Evolutionary conservation across 2,113 vertebrate species (phyloP).

Genomic region (Cavia aperea): DNA sequence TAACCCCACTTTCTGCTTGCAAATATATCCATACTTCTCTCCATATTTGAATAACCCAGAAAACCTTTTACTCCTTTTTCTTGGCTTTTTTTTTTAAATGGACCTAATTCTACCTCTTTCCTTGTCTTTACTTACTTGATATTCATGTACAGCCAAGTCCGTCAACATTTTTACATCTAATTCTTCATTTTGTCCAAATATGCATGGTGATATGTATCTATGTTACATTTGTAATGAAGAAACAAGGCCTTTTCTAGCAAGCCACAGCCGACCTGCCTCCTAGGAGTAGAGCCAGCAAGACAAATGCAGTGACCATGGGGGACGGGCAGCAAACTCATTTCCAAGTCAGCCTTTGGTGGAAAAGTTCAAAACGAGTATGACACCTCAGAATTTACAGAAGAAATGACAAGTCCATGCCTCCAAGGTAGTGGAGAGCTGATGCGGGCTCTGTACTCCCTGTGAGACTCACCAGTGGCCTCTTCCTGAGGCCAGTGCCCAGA

Average conservation of each 20-base stretch:
- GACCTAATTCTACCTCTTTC: not conserved
- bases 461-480: not conserved
- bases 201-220: not conserved
- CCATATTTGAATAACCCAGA: not conserved
- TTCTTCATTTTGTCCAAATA: not conserved
- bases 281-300: not conserved
- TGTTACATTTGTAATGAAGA: not conserved
- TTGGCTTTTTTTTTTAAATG: not conserved
- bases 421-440: not conserved
- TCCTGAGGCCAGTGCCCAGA: not conserved
- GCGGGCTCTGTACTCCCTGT: accelerated
- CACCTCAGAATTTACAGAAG: not conserved
- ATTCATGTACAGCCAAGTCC: not conserved
- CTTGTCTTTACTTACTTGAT: not conserved
- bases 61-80: not conserved
- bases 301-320: not conserved
- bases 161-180: not conserved
- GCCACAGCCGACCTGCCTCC: not conserved
- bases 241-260: not conserved
- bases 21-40: not conserved
- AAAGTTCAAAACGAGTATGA: not conserved
- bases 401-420: accelerated
- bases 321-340: not conserved
- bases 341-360: not conserved
- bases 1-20: not conserved